Percentiles rank a stretch among this genome's conserved stretches.
These are phyloP conservation scores for Marmota monax DNA, from an alignment of 2,113 vertebrate genomes.

Conservation along the genomic window DNA sequence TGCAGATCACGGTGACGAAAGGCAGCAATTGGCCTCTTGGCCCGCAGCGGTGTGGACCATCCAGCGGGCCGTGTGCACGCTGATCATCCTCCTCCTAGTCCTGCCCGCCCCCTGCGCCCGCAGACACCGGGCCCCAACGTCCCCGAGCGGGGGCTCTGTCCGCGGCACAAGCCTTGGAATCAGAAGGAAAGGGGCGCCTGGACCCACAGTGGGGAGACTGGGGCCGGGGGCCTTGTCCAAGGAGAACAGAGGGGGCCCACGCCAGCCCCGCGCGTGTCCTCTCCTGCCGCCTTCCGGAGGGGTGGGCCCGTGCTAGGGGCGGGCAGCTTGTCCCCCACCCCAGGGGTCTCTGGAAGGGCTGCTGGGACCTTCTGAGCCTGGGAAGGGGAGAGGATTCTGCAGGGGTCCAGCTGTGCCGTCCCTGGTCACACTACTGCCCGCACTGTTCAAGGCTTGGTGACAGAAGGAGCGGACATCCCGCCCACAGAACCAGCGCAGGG, in stretches of 20 bases:
- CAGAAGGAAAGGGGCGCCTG: fast-evolving
- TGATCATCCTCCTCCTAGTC: fast-evolving
- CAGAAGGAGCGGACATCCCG: too few relatives aligned
- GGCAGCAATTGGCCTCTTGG: conserved; percentile 41
- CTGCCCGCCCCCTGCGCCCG: fast-evolving
- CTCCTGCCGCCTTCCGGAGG: too few relatives aligned
- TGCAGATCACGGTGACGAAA: not conserved
- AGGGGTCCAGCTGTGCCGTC: fast-evolving
- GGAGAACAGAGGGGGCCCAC: too few relatives aligned
- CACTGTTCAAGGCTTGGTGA: not conserved
- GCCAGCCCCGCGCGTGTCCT: too few relatives aligned
- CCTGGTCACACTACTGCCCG: fast-evolving
- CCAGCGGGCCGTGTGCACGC: not conserved
- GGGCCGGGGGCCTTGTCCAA: not conserved
- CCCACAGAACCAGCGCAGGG: not conserved
- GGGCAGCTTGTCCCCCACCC: too few relatives aligned
- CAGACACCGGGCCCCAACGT: fast-evolving
- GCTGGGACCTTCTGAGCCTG: not conserved
- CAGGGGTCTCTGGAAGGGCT: not conserved
- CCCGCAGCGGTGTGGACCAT: not conserved
- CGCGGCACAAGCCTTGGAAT: fast-evolving
- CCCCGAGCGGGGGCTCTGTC: not conserved
- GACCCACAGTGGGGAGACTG: not conserved
- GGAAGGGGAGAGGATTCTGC: not conserved
- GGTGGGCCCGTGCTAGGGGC: fast-evolving